Evolutionary conservation across 2,888 invertebrate species (phyloP).

Genomic region (Idaea biselata): DNA sequence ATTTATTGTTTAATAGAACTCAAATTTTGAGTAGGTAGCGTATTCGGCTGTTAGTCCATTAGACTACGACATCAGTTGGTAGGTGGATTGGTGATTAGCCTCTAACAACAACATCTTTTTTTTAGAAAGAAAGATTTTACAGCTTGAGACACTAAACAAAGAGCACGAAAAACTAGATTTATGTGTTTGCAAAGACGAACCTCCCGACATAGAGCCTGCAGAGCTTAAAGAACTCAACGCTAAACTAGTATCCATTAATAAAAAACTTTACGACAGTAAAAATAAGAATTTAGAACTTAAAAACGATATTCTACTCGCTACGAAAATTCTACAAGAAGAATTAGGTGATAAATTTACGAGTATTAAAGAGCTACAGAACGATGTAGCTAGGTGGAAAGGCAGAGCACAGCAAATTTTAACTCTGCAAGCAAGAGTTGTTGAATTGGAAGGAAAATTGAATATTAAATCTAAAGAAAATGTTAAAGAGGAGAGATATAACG

Average conservation of each 20-base stretch:
- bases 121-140: slow-evolving; percentile 73
- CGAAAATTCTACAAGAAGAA: slow-evolving; percentile 88
- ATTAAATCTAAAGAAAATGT: slow-evolving; percentile 54
- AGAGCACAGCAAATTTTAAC: slow-evolving; percentile 87
- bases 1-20: too few species aligned
- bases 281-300: slow-evolving; percentile 85
- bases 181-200: slow-evolving; percentile 72
- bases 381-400: slow-evolving; percentile 86
- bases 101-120: too few species aligned
- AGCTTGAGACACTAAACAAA: slow-evolving; percentile 61
- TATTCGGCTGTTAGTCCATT: too few species aligned
- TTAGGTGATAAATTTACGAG: slow-evolving; percentile 86
- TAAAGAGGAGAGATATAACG: slow-evolving; percentile 50
- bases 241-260: slow-evolving; percentile 79
- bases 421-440: slow-evolving; percentile 84
- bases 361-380: slow-evolving; percentile 80
- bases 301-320: slow-evolving; percentile 86
- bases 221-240: slow-evolving; percentile 82
- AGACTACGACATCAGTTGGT: too few species aligned
- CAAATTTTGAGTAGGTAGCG: too few species aligned
- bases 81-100: too few species aligned
- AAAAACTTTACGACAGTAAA: slow-evolving; percentile 85
- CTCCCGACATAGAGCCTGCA: slow-evolving; percentile 58
- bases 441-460: slow-evolving; percentile 83
- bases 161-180: slow-evolving; percentile 58